Evolutionary conservation across 2,113 vertebrate species (phyloP), one percentile per base, ranked within the genome.

Genomic region (Climacteris rufus): DNA sequence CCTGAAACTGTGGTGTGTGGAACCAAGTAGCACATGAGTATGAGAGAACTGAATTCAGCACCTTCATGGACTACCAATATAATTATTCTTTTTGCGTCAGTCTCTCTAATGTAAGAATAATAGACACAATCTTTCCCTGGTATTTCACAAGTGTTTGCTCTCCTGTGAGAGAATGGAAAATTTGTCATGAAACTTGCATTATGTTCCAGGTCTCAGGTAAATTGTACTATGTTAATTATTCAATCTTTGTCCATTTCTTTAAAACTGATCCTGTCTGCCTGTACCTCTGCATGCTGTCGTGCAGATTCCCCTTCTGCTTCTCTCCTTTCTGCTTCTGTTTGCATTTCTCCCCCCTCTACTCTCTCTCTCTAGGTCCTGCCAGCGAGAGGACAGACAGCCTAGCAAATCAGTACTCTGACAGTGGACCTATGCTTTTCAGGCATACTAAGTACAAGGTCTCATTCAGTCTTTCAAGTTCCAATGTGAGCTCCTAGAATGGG

Each of bases 341-440:
- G 42, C 2, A 2, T 76, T 93, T 77, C 40, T 72, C 2, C 16
- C 6, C 4, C 5, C 12, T 72, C 39, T 30, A 3, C 12, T 33
- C 17, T 60, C 18, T 39, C 21, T 65, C 25, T 50, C 4, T 16
- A 5, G 23, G 35, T 39, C 23, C 37, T 57, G 39, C 68, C 53
- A 39, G 37, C 0, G 0, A 63, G 44, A 76, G 27, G 27, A 47
- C 24, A 0, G 1, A 22, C 18, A 14, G 33, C 53, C 6, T 30
- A 49, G 33, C 35, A 86, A 30, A 21, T 47, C 30, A 22, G 60
- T 72, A 11, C 37, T 69, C 22, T 20, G 54, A 1, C 18, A 44
- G 9, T 24, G 60, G 71, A 20, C 18, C 18, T 64, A 1, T 33
- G 45, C 12, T 52, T 78, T 74, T 70, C 14, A 45, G 44, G 44